phyloP scores from a whole-genome alignment of 2,888 invertebrate species.

The Caprella mutica region DNA sequence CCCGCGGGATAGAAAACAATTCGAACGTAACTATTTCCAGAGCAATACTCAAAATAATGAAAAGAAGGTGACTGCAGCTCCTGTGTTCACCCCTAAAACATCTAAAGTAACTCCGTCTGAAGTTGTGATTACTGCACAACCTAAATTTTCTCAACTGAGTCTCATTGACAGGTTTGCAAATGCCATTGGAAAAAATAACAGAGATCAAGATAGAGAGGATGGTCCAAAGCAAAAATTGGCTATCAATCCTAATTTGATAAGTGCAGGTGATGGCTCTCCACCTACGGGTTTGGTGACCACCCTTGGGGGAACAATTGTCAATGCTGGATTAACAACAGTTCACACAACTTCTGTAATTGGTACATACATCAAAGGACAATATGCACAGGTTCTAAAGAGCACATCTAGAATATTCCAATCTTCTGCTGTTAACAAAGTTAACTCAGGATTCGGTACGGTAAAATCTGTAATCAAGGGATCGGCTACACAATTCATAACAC shows the following conservation, averaged over 20 bases:
- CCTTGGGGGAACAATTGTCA: conserved; percentile 68
- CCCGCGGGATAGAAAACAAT: conserved; percentile 11
- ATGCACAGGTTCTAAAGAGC: conserved; percentile 74
- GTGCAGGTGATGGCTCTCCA: conserved; percentile 38
- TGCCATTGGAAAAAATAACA: conserved; percentile 32
- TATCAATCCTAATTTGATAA: conserved; percentile 72
- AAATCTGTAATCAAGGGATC: conserved; percentile 32
- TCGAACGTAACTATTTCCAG: conserved; percentile 19
- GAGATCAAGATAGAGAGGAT: conserved; percentile 17
- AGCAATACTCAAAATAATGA: no score
- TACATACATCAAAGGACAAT: conserved; percentile 69
- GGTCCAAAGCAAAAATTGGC: conserved; percentile 53
- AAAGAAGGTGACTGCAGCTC: conserved; percentile 2
- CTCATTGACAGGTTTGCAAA: conserved; percentile 26
- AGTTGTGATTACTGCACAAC: conserved; percentile 26
- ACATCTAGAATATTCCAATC: conserved; percentile 53
- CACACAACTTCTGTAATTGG: conserved; percentile 83
- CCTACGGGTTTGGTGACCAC: conserved; percentile 68
- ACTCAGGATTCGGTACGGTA: conserved; percentile 49
- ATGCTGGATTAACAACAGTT: conserved; percentile 68
- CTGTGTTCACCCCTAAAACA: background rate
- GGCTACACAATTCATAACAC: conserved; percentile 32
- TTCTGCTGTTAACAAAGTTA: conserved; percentile 56
- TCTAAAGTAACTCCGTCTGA: conserved; percentile 17
- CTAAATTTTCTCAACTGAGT: conserved; percentile 25